Evolutionary conservation across 2,797 vertebrate genomes (phyloP).

Genomic region (Darevskia mixta): DNA sequence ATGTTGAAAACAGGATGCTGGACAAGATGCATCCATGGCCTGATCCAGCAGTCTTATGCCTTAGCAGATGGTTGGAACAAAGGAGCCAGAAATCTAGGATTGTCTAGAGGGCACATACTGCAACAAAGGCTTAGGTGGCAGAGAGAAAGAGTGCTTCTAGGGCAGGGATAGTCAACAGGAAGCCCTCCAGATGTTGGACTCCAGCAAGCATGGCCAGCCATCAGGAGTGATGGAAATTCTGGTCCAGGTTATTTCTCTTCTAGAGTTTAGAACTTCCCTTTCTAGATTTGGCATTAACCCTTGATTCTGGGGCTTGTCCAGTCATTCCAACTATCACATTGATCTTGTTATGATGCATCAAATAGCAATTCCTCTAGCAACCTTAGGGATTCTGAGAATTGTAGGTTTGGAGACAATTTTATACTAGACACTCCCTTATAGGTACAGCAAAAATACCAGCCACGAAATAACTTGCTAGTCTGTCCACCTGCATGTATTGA

Average conservation of each 20-base stretch:
- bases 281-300: background rate
- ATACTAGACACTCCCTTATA: background rate
- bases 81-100: background rate
- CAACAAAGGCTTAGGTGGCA: background rate
- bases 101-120: background rate
- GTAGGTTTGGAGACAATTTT: background rate
- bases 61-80: background rate
- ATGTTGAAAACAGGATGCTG: background rate
- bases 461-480: background rate
- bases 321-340: too few species aligned
- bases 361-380: background rate
- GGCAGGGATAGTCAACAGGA: too few species aligned
- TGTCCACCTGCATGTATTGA: background rate
- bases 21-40: background rate
- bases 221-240: too few species aligned
- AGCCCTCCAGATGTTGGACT: too few species aligned
- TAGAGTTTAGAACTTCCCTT: too few species aligned
- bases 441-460: background rate
- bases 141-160: background rate
- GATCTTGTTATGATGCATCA: background rate
- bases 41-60: background rate
- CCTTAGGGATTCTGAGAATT: background rate
- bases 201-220: too few species aligned
- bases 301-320: background rate
- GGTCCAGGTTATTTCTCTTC: too few species aligned